A percentile compares a stretch with the other conserved stretches of the same genome.
These are phyloP conservation scores for Chloroclysta siterata DNA, from an alignment of 2,888 invertebrate genomes.

Conservation along the genomic window DNA sequence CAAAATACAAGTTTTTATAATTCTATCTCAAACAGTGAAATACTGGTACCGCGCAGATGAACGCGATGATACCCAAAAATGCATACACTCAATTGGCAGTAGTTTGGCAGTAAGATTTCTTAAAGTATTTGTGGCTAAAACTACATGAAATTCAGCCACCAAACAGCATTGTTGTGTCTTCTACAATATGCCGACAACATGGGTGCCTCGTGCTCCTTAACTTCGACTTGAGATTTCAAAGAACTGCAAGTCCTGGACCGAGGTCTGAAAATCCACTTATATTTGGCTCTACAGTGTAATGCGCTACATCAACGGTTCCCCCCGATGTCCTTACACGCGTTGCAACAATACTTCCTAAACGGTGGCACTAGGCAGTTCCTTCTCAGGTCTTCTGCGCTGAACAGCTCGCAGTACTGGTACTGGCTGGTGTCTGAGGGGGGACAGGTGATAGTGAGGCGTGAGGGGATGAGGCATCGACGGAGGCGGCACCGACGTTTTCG, in stretches of 20 bases:
- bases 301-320: slow-evolving; percentile 23
- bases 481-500: slow-evolving; percentile 82
- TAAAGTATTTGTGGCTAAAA: background rate
- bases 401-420: slow-evolving; percentile 81
- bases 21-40: background rate
- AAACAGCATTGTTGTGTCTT: background rate
- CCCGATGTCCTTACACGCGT: slow-evolving; percentile 71
- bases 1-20: slow-evolving; percentile 15
- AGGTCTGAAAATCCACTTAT: background rate
- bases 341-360: slow-evolving; percentile 86
- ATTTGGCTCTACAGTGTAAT: background rate
- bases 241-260: background rate
- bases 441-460: slow-evolving; percentile 52
- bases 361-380: slow-evolving; percentile 84
- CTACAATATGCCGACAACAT: background rate
- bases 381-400: slow-evolving; percentile 65
- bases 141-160: background rate
- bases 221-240: background rate
- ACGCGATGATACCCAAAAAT: background rate
- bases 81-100: slow-evolving; percentile 14
- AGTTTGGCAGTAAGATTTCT: slow-evolving; percentile 22
- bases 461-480: slow-evolving; percentile 55
- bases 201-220: background rate
- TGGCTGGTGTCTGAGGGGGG: slow-evolving; percentile 69
- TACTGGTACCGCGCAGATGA: background rate